A percentile compares a stretch with the other conserved stretches of the same genome.
Evolutionary conservation across 2,888 invertebrate genomes (phyloP).

Genomic region (Nineta flava): DNA sequence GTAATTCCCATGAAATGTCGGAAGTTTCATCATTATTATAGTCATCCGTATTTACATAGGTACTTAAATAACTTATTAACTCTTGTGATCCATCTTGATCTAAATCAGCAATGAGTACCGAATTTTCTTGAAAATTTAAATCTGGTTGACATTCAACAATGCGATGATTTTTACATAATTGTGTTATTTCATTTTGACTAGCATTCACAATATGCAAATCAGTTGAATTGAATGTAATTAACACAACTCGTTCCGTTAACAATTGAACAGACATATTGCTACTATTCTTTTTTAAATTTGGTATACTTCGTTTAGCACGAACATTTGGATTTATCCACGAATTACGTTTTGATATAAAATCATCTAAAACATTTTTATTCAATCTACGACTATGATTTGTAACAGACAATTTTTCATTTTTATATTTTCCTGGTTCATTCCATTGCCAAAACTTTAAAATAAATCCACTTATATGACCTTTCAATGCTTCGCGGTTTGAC

Average conservation of each 20-base stretch:
- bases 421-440: constrained; percentile 30
- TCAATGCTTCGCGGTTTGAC: constrained; percentile 21
- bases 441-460: constrained; percentile 74
- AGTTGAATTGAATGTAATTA: constrained; percentile 61
- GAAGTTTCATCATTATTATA: constrained; percentile 16
- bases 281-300: constrained; percentile 6
- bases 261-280: constrained; percentile 34
- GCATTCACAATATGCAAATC: constrained; percentile 61
- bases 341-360: constrained; percentile 9
- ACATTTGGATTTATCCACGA: constrained; percentile 17
- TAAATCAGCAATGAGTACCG: constrained; percentile 55
- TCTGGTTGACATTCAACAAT: constrained; percentile 51
- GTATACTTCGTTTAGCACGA: constrained; percentile 11
- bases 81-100: constrained; percentile 63
- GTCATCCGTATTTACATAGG: constrained; percentile 32
- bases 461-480: constrained; percentile 50
- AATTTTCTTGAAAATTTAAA: constrained; percentile 53
- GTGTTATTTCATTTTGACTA: constrained; percentile 60
- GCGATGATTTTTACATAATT: constrained; percentile 42
- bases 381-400: constrained; percentile 6
- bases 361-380: constrained; percentile 10
- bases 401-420: constrained; percentile 10
- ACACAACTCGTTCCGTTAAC: constrained; percentile 55
- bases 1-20: constrained; percentile 36
- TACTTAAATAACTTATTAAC: constrained; percentile 58